phyloP scores from a whole-genome alignment of 2,888 invertebrate genomes.

The Sminthurides aquaticus region DNA sequence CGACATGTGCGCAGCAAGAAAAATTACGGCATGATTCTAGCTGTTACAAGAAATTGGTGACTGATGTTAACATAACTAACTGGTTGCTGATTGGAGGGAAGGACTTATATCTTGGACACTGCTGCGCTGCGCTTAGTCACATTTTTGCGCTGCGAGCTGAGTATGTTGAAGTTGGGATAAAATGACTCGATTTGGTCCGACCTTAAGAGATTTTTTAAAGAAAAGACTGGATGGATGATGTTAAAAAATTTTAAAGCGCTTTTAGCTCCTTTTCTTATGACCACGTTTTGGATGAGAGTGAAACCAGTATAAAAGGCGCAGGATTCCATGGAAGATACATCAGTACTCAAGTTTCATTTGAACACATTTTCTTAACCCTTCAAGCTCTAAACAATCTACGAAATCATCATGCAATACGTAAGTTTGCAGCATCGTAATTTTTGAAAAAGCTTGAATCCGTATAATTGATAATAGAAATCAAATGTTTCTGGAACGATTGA shows the following conservation, averaged over 20 bases:
- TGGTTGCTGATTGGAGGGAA: too few species aligned
- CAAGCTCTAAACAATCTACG: conserved; percentile 3
- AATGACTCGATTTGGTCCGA: not conserved
- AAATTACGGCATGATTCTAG: too few species aligned
- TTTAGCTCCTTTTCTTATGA: not conserved
- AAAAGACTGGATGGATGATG: not conserved
- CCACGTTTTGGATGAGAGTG: not conserved
- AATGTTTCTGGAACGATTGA: too few species aligned
- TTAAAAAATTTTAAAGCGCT: not conserved
- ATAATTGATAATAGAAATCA: too few species aligned
- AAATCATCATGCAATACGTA: conserved; percentile 23
- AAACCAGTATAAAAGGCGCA: not conserved
- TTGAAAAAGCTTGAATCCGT: not conserved
- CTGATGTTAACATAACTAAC: too few species aligned
- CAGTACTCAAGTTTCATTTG: not conserved
- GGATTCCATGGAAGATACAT: not conserved
- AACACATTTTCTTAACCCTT: conserved; percentile 4
- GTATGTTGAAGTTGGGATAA: too few species aligned
- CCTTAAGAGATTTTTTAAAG: not conserved
- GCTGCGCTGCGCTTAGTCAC: too few species aligned
- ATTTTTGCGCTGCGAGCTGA: too few species aligned
- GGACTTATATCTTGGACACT: too few species aligned
- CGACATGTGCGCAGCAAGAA: too few species aligned
- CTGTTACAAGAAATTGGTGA: too few species aligned
- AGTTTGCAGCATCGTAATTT: not conserved